A percentile compares a stretch with the other conserved stretches of the same genome.
Conservation (phyloP, 2,113 vertebrate species). For the Cephalopholis sonnerati region DNA sequence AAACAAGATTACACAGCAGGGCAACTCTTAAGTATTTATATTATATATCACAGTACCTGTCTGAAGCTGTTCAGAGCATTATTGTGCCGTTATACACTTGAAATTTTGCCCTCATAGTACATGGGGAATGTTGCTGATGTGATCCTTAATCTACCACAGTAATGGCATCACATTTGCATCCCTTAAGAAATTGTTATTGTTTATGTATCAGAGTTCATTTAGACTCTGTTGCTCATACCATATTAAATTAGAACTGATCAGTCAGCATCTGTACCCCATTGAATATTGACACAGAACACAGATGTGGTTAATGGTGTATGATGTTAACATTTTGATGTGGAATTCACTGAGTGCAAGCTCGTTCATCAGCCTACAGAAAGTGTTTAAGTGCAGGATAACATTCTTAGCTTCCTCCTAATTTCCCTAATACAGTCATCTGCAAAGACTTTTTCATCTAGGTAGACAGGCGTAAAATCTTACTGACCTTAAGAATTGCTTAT, state of each 20-base stretch:
- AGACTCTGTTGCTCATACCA: not conserved
- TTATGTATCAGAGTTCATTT: not conserved
- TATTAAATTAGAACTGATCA: not conserved
- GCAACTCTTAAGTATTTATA: not conserved
- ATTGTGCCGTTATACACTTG: not conserved
- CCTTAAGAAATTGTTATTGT: not conserved
- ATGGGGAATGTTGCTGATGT: not conserved
- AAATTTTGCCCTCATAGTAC: not conserved
- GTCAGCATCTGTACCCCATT: not conserved
- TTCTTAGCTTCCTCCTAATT: not conserved
- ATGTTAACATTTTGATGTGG: not conserved
- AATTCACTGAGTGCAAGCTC: not conserved
- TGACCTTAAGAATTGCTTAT: not conserved
- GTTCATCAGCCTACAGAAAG: constrained; percentile 1
- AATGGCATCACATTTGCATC: not conserved
- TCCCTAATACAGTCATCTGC: not conserved
- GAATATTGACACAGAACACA: not conserved
- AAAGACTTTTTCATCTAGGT: not conserved
- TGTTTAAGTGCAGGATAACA: not conserved
- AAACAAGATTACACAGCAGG: not conserved
- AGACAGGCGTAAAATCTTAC: not conserved
- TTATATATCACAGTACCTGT: not conserved
- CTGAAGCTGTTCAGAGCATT: not conserved
- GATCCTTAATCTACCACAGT: not conserved
- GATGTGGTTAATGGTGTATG: constrained; percentile 1